Evolutionary conservation across 2,888 invertebrate species (phyloP), one percentile per base, ranked within the genome.

Genomic region (Odiellus spinosus): DNA sequence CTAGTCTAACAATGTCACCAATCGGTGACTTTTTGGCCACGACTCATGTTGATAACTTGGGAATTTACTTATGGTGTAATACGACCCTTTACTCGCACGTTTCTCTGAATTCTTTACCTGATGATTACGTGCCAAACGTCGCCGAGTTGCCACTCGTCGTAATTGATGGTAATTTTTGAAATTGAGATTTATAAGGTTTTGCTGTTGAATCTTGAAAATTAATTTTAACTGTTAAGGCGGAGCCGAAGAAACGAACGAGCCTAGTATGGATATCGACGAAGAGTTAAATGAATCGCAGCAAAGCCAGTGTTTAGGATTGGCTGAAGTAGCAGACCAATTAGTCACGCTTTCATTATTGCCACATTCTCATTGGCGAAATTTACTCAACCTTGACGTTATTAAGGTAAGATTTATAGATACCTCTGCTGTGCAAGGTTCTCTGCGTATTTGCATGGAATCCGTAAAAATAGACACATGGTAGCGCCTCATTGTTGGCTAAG

Each of bases 11-110:
- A 42, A 80, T 96, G 74, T 93, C 93, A 0, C 86, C 90, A 0
- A 85, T 81, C 0, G 88, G 88, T 1, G 85, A 90, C 62, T 85
- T 78, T 61, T 67, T 98, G 50, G 90, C 83, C 1, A 91, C 93
- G 0, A 77, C 82, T 0, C 93, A 96, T 60, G 78, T 83, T 0
- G 82, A 84, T 52, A 78, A 84, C 60, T 68, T 91, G 17, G 95
- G 93, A 1, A 75, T 99, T 45, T 90, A 83, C 63, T 70, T 98
- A 33, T 98, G 96, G 96, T 78, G 84, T 0, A 98, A 96, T 67
- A 77, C 77, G 60, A 78, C 83, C 0, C 66, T 93, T 1, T 96
- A 84, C 64, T 73, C 78, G 44, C 80, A 80, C 60, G 72, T 91
- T 21, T 78, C 83, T 26, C 71, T 95, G 12, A 77, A 77, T 59